phyloP scores from a whole-genome alignment of 2,888 invertebrate genomes.

The Platerodrilus igneus region DNA sequence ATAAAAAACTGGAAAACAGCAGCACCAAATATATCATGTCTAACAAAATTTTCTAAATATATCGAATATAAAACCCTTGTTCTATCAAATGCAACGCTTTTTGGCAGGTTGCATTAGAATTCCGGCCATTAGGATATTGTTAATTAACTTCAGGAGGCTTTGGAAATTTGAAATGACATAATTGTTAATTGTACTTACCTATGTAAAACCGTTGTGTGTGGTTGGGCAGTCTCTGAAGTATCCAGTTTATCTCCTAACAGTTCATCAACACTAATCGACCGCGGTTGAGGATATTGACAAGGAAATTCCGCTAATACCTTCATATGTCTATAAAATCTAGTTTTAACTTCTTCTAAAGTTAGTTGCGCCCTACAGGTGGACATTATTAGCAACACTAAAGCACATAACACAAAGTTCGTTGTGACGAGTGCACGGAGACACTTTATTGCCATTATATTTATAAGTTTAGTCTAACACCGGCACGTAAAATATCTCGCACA shows the following conservation, averaged over 20 bases:
- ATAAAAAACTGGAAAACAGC: too few species aligned
- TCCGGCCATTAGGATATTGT: too few species aligned
- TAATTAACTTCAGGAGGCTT: too few species aligned
- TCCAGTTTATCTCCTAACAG: conserved; percentile 13
- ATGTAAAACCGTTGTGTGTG: conserved; percentile 23
- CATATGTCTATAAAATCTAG: conserved; percentile 13
- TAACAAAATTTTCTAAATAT: too few species aligned
- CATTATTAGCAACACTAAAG: conserved; percentile 18
- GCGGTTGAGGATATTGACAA: conserved; percentile 19
- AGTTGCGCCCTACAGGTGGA: conserved; percentile 12
- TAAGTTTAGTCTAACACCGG: too few species aligned
- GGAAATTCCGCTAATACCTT: conserved; percentile 14
- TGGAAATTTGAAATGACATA: too few species aligned
- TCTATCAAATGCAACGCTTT: too few species aligned
- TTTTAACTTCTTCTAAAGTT: conserved; percentile 4
- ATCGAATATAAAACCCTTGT: too few species aligned
- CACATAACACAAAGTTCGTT: conserved; percentile 16
- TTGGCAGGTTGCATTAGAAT: too few species aligned
- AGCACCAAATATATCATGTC: too few species aligned
- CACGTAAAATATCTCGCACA: too few species aligned
- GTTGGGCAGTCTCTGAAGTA: conserved; percentile 15
- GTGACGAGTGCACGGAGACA: conserved; percentile 10
- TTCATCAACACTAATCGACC: conserved; percentile 17
- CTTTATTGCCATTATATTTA: conserved; percentile 21
- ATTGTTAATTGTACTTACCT: conserved; percentile 17